Evolutionary conservation across 2,797 vertebrate genomes (phyloP).

Genomic region (Anisognathus igniventris): DNA sequence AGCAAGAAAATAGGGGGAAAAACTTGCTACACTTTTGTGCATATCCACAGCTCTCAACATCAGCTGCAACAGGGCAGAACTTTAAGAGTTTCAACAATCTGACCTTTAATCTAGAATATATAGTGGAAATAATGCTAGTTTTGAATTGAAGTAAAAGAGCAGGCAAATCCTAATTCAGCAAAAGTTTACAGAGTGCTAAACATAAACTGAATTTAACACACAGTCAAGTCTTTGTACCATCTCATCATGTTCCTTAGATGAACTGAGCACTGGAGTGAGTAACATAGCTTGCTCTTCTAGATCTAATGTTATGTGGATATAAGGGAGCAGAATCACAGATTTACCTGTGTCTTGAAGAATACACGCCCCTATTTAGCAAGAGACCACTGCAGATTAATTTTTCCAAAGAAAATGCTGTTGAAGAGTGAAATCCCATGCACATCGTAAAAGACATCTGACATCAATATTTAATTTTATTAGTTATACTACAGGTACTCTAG

Average conservation of each 20-base stretch:
- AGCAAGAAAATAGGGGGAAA: not conserved
- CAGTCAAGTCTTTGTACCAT: not conserved
- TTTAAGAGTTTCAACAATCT: not conserved
- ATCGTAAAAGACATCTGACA: constrained; percentile 53
- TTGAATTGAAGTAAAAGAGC: not conserved
- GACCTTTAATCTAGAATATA: not conserved
- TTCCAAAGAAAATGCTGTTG: not conserved
- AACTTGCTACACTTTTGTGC: not conserved
- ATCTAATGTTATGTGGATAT: not conserved
- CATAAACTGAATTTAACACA: not conserved
- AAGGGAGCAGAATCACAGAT: not conserved
- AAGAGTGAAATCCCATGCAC: constrained; percentile 7
- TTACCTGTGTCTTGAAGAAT: not conserved
- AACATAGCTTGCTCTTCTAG: not conserved
- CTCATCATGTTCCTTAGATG: not conserved
- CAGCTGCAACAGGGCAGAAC: not conserved
- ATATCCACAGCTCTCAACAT: not conserved
- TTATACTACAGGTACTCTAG: constrained; percentile 56
- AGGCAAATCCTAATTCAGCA: not conserved
- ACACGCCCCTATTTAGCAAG: not conserved
- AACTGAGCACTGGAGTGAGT: not conserved
- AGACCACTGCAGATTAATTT: not conserved
- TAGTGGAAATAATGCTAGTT: not conserved
- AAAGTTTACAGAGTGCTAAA: not conserved
- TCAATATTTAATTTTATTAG: constrained; percentile 74